Evolutionary conservation across 2,797 vertebrate species (phyloP), one percentile per base, ranked within the genome.

Genomic region (Coregonus sp.): DNA sequence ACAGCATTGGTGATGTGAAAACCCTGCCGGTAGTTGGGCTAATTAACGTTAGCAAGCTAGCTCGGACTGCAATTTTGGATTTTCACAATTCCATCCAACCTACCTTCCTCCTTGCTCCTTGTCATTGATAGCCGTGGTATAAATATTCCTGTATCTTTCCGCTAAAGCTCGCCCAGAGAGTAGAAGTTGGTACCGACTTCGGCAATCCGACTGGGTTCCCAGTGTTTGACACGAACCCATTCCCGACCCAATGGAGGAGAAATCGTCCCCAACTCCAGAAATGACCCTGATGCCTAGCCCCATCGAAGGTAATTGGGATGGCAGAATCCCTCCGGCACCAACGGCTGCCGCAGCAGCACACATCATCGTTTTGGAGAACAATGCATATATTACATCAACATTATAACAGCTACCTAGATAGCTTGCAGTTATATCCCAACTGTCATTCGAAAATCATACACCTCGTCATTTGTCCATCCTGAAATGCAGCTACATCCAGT

Each of bases 91-190:
- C 75, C 61, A 61, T 5, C 18, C 37, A 71, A 90, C 88, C 88
- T 92, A 98, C 97, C 97, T 97, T 91, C 95, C 95, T 87, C 96
- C 97, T 84, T 97, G 97, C 89, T 99, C 98, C 90, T 96, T 95
- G 91, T 99, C 97, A 82, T 91, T 97, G 91, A 97, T 96, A 73
- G 97, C 97, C 5, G 96, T 96, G 29, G 97, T 98, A 86, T 98
- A 99, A 87, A 99, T 98, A 92, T 95, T 94, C 83, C 96, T 93
- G 93, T 98, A 99, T 85, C 96, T 91, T 78, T 98, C 97, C 73
- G 97, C 97, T 90, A 99, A 91, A 87, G 97, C 97, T 94, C 97
- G 95, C 86, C 98, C 97, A 74, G 97, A 99, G 84, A 98, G 95
- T 86, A 99, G 95, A 90, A 98, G 95, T 95, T 98, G 97, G 93